phyloP scores from a whole-genome alignment of 2,113 vertebrate genomes.

The Todiramphus chloris region DNA sequence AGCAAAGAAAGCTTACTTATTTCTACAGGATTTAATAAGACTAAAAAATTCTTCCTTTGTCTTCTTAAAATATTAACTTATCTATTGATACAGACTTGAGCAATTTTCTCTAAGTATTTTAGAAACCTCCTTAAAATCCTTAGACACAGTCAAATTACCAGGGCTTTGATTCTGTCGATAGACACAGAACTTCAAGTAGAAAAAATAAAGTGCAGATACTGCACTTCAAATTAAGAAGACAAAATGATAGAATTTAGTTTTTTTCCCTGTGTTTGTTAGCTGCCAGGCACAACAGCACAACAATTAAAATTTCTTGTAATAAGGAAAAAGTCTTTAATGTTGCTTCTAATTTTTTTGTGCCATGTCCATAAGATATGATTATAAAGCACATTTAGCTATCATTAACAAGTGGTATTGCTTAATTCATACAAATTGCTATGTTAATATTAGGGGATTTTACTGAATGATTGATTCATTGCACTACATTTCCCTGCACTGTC shows the following conservation, averaged over 20 bases:
- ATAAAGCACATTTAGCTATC: not conserved
- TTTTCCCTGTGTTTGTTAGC: not conserved
- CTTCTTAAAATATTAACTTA: not conserved
- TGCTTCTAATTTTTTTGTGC: not conserved
- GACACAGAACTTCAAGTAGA: not conserved
- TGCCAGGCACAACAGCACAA: not conserved
- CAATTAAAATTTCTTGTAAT: not conserved
- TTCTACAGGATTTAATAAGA: not conserved
- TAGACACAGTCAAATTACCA: not conserved
- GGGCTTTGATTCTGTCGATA: not conserved
- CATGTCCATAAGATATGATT: not conserved
- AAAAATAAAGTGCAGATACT: not conserved
- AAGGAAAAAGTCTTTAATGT: not conserved
- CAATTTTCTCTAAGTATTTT: not conserved
- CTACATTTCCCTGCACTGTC: not conserved
- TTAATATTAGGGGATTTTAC: not conserved
- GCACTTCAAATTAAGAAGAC: not conserved
- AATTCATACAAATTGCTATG: not conserved
- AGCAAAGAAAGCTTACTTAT: not conserved
- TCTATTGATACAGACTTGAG: not conserved
- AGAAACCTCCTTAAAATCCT: not conserved
- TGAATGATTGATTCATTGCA: not conserved
- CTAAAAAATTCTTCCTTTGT: not conserved
- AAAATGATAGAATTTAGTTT: not conserved
- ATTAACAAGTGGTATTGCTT: not conserved